Percentiles rank a stretch among this genome's conserved stretches.
phyloP scores from a whole-genome alignment of 2,113 vertebrate species.

The Mobula hypostoma region DNA sequence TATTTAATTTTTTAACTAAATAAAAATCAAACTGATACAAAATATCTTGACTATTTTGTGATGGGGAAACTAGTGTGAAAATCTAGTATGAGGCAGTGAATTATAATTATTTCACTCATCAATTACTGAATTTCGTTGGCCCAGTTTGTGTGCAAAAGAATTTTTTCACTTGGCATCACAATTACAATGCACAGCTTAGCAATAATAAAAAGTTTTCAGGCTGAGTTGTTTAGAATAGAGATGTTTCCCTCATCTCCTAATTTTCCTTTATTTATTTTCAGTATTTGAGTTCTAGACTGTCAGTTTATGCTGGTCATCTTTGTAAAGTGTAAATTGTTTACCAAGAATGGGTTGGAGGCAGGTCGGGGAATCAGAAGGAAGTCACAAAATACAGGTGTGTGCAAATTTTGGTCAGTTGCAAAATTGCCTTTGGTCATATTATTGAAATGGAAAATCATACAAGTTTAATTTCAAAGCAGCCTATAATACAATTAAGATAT shows the following conservation, averaged over 20 bases:
- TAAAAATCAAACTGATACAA: not conserved
- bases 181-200: not conserved
- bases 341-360: too few relatives aligned
- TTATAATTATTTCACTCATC: not conserved
- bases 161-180: not conserved
- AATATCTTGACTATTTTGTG: not conserved
- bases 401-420: not conserved
- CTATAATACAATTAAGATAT: too few relatives aligned
- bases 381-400: conserved; percentile 2
- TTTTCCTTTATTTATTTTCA: not conserved
- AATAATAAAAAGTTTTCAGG: not conserved
- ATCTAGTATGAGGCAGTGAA: not conserved
- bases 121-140: not conserved
- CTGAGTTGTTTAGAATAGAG: conserved; percentile 6
- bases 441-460: not conserved
- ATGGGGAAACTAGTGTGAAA: not conserved
- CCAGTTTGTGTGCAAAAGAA: not conserved
- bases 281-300: not conserved
- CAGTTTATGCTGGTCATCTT: not conserved
- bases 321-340: conserved; percentile 16
- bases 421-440: not conserved
- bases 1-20: not conserved
- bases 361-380: too few relatives aligned
- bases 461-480: not conserved
- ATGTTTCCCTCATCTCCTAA: not conserved